Base-by-base conservation (phyloP, 2,888 invertebrate species). In the Trissolcus brochymenae region DNA sequence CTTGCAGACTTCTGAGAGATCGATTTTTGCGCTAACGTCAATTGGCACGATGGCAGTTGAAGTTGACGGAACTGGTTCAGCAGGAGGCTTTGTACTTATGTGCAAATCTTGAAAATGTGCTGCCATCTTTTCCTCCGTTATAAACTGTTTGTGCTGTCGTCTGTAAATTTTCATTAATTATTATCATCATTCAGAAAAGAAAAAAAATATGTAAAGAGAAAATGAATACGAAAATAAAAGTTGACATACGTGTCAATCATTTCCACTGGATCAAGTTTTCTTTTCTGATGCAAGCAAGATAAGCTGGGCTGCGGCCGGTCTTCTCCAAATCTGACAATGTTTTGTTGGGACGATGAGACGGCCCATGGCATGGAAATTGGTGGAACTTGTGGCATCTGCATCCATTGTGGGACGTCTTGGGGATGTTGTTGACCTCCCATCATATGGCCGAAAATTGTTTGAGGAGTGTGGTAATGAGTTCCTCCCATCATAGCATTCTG, bases 71-170 rank as follows among this genome's bases (percentile, higher is more conserved):
- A 70, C 53, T 0, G 83, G 55, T 29, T 77, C 76, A 21, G 76
- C 81, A 6, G 81, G 72, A 3, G 74, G 56, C 73, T 83, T 84
- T 6, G 90, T 87, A 83, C 90, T 91, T 81, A 96, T 95, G 85
- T 95, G 95, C 40, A 96, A 90, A 43, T 93, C 92, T 80, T 92
- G 93, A 79, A 96, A 91, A 84, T 95, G 95, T 21, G 94, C 95
- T 0, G 95, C 94, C 93, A 96, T 95, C 87, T 94, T 94, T 84
- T 95, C 95, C 87, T 95, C 95, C 0, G 95, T 95, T 79, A 95
- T 95, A 49, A 94, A 91, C 86, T 95, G 94, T 85, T 96, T 96
- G 6, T 91, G 86, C 54, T 82, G 85, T 46, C 84, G 78, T 13
- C 88, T 89, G 67, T n/a, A 19, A 49, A 16, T 46, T 13, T 4